phyloP scores from a whole-genome alignment of 2,888 invertebrate genomes.

The Eutolmus rufibarbis region DNA sequence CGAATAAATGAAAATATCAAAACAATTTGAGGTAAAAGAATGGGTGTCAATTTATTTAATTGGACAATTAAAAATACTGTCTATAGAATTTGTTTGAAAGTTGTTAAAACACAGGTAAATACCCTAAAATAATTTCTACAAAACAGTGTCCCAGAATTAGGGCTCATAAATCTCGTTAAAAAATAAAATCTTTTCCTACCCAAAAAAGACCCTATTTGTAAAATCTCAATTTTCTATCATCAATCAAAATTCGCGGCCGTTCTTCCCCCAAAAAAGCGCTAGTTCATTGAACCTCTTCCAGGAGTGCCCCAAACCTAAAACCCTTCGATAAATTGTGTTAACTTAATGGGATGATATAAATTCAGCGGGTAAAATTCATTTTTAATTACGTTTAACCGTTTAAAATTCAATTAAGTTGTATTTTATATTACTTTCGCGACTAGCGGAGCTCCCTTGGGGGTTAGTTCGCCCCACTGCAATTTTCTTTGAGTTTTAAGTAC shows the following conservation, averaged over 20 bases:
- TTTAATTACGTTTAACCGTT: conserved; percentile 18
- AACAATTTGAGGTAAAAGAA: too few relatives aligned
- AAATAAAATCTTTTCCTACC: neutral
- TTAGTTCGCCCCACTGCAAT: neutral
- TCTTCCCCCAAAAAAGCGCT: neutral
- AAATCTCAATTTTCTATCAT: neutral
- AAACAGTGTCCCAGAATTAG: neutral
- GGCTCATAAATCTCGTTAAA: neutral
- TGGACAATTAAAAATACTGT: neutral
- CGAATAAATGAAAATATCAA: too few relatives aligned
- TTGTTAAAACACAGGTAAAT: neutral
- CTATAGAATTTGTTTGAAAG: neutral
- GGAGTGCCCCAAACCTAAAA: neutral
- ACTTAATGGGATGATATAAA: conserved; percentile 18
- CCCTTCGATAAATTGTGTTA: conserved; percentile 21
- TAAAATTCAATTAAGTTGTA: conserved; percentile 17
- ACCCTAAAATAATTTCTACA: neutral
- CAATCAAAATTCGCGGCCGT: neutral
- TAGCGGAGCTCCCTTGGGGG: neutral
- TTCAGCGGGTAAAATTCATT: conserved; percentile 7
- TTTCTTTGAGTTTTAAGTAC: neutral
- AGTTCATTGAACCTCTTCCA: neutral
- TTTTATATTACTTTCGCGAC: neutral
- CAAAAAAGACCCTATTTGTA: neutral
- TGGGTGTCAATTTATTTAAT: neutral